Base-by-base conservation (phyloP, 2,797 vertebrate genomes). In the Pyrrhura leucotis region DNA sequence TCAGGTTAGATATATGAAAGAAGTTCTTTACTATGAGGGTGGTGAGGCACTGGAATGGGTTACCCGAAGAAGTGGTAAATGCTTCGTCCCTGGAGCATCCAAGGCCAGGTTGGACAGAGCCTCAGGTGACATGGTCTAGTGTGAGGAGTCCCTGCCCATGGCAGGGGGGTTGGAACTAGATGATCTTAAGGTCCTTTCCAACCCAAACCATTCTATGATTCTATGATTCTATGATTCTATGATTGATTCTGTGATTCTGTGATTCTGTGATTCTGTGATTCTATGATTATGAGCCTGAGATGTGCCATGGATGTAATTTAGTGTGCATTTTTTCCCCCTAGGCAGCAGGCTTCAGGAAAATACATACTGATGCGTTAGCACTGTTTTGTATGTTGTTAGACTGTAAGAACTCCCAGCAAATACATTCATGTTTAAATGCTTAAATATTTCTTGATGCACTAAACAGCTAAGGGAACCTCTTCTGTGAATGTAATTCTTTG, bases 361-460 rank as follows among this genome's bases (percentile, higher is more conserved):
- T 23, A 6, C 10, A 16, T 31, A 54, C 14, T 28, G 65, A 22
- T 31, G 25, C 62, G 44, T 71, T 80, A 71, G 61, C 23, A 33
- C 54, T 53, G 61, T 5, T 51, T 53, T 79, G 51, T 37, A 33
- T 67, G 40, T 31, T 63, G 44, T 56, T 53, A 89, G 61, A 12
- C 11, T 18, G 31, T 40, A 67, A 73, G 74, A 82, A 76, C 40
- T 87, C 33, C 44, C 23, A 61, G 48, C 7, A 87, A 90, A 81
- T 23, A 28, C 10, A 45, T 53, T 45, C 0, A 0, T 61, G 33
- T 40, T 90, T 61, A 61, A 79, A 44, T 59, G 26, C 31, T 40
- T 37, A 8, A 26, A 50, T 26, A 40, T 84, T 81, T 82, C 53
- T 72, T 0, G 0, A 35, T 58, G 35, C 0, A 0, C 54, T 77